phyloP scores from a whole-genome alignment of 2,888 invertebrate genomes.

The Trachelus troglodyta region DNA sequence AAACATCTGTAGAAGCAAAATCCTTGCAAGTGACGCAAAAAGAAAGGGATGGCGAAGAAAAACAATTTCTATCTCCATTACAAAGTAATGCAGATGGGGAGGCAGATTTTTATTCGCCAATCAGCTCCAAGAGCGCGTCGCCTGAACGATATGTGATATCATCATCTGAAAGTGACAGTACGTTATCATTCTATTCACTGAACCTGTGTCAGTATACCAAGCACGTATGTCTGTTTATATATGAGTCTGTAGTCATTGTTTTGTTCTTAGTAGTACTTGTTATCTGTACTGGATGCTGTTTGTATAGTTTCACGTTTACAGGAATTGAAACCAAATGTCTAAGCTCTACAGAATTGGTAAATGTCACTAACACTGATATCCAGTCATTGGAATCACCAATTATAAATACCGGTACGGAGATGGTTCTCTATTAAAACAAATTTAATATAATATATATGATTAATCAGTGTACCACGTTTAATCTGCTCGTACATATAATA shows the following conservation, averaged over 20 bases:
- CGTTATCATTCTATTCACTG: conserved; percentile 7
- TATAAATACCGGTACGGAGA: neutral
- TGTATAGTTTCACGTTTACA: neutral
- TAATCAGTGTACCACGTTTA: neutral
- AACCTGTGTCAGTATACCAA: neutral
- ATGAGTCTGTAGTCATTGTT: neutral
- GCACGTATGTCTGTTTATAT: neutral
- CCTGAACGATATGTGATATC: conserved; percentile 40
- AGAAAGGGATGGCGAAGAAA: neutral
- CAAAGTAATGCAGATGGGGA: conserved; percentile 38
- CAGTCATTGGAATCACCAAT: neutral
- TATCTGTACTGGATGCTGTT: neutral
- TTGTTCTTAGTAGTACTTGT: neutral
- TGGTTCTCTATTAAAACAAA: neutral
- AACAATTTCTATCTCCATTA: conserved; percentile 34
- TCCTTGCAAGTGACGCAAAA: conserved; percentile 18
- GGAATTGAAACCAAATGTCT: neutral
- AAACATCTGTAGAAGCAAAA: conserved; percentile 23
- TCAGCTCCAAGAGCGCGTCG: conserved; percentile 53
- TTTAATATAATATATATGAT: neutral
- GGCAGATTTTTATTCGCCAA: conserved; percentile 54
- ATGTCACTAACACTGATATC: neutral
- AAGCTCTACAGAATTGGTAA: neutral
- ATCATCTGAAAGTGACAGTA: conserved; percentile 43
- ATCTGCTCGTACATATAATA: neutral